Evolutionary conservation across 1,140 invertebrate genomes (phyloP), one percentile per base, ranked within the genome.

Genomic region (Druon quercuslanigerum): DNA sequence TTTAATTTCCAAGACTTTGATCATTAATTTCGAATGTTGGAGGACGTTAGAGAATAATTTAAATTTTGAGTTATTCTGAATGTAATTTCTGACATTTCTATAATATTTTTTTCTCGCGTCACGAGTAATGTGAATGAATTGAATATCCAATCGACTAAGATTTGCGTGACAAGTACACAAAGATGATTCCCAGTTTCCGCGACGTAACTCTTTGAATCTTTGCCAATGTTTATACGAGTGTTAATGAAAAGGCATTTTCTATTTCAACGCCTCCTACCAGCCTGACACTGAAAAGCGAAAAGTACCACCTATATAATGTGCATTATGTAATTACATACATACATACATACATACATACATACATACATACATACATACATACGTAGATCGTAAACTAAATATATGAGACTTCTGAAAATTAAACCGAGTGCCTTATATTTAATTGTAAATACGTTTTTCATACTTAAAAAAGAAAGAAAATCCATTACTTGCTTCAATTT

Each of bases 201-300:
- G 60, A 40, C 60, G 60, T 66, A 66, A 66, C 60, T 66, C 20
- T 66, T 77, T 73, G 71, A 77, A 51, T 66, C 25, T 11, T 17
- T 76, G 74, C 74, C 74, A 76, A 76, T 76, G 66, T 76, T 71
- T 76, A 71, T 71, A 25, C 57, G 51, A 54, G 71, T 71, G 74
- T 76, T 71, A 54, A 76, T 76, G 66, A 54, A 76, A 71, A 71
- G 74, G 40, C 4, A 40, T 66, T 66, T 66, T 66, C 60, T 66
- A 66, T 66, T 66, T 66, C 60, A 66, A 66, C 60, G 60, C 60
- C n/a, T 66, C 25, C 60, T 66, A 16, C 60, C 46, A 16, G 60
- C 60, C n/a, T 66, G 60, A 66, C 33, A 66, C 33, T 40, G 14
- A 66, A 66, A 66, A 25, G 60, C 40, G 60, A 66, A 54, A 54